Conservation (phyloP, 2,113 vertebrate species). For the Misgurnus anguillicaudatus region DNA sequence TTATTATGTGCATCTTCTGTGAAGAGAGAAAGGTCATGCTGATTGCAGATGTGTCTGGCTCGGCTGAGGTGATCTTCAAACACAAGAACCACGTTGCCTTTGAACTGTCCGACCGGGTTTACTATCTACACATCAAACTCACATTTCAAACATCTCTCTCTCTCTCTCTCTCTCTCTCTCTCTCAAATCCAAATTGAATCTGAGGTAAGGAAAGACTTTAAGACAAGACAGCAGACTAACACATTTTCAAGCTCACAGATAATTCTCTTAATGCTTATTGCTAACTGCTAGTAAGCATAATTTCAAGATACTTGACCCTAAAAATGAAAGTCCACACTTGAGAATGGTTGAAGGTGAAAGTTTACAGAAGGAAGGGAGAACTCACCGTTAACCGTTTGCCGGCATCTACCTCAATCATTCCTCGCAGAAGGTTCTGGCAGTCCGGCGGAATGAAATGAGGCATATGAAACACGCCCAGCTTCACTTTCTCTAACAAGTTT, state of each 20-base stretch:
- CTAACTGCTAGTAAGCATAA: too few relatives aligned
- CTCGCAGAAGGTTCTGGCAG: slow-evolving; percentile 95
- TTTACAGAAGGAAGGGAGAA: neutral
- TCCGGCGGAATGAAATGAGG: slow-evolving; percentile 97
- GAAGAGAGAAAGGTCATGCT: slow-evolving; percentile 45
- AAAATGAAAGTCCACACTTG: too few relatives aligned
- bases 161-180: slow-evolving; percentile 14
- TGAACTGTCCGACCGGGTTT: slow-evolving; percentile 45
- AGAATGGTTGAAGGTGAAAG: too few relatives aligned
- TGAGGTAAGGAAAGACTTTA: neutral
- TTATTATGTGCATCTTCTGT: slow-evolving; percentile 12
- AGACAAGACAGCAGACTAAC: too few relatives aligned
- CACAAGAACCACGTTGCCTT: slow-evolving; percentile 20
- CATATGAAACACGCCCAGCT: slow-evolving; percentile 93
- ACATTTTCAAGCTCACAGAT: too few relatives aligned
- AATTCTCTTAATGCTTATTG: too few relatives aligned
- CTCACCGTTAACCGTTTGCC: slow-evolving; percentile 93
- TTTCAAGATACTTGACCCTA: too few relatives aligned
- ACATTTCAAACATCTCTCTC: slow-evolving; percentile 32
- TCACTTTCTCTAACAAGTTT: slow-evolving; percentile 88
- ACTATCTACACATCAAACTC: slow-evolving; percentile 53
- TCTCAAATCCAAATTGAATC: neutral
- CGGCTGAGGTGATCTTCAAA: neutral
- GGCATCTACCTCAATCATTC: slow-evolving; percentile 98
- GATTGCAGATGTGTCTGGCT: slow-evolving; percentile 28